Evolutionary conservation across 2,797 vertebrate species (phyloP).

Genomic region (Alauda arvensis): DNA sequence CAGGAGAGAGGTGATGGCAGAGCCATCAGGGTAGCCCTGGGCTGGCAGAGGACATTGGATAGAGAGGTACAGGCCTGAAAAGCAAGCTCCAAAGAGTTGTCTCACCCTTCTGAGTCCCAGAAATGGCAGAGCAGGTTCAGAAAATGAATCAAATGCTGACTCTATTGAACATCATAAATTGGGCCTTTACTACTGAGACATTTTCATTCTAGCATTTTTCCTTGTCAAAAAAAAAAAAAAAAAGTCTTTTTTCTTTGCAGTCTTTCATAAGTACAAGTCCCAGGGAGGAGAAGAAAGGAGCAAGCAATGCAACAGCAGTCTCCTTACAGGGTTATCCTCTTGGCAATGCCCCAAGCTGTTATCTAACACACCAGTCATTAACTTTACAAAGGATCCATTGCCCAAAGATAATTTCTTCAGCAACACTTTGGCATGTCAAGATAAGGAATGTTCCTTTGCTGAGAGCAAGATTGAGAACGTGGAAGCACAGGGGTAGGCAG

Average conservation of each 20-base stretch:
- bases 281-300: constrained; percentile 10
- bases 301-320: not conserved
- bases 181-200: not conserved
- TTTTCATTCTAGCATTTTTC: constrained; percentile 17
- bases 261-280: not conserved
- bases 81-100: not conserved
- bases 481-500: not conserved
- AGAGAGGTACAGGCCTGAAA: not conserved
- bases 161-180: not conserved
- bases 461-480: constrained; percentile 19
- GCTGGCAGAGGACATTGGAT: not conserved
- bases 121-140: not conserved
- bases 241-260: constrained; percentile 3
- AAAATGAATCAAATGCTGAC: not conserved
- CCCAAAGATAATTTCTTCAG: constrained; percentile 67
- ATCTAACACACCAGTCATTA: constrained; percentile 59
- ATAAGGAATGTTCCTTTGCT: constrained; percentile 55
- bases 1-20: not conserved
- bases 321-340: constrained; percentile 47
- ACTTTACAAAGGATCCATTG: constrained; percentile 65
- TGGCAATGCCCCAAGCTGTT: constrained; percentile 48
- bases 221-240: not conserved
- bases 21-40: not conserved
- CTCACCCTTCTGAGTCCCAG: not conserved
- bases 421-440: constrained; percentile 64